Percentiles rank a stretch among this genome's conserved stretches.
Evolutionary conservation across 1,140 invertebrate species (phyloP).

Genomic region (Hylaeus anthracinus): DNA sequence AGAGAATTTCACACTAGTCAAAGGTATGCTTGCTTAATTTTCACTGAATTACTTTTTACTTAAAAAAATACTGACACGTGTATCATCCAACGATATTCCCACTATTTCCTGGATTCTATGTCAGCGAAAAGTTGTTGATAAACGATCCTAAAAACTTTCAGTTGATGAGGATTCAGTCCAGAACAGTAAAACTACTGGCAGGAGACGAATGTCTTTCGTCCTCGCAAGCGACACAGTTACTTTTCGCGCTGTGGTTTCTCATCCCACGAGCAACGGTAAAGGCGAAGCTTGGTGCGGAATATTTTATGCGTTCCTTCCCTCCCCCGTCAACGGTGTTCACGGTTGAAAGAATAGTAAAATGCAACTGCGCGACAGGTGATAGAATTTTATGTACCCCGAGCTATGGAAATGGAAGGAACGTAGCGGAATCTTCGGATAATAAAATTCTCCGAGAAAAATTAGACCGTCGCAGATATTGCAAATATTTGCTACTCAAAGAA

Average conservation of each 20-base stretch:
- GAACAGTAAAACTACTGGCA: background rate
- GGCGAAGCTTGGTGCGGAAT: slow-evolving; percentile 18
- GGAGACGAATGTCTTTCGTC: background rate
- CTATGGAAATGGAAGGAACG: background rate
- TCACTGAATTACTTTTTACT: no score
- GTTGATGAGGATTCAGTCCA: background rate
- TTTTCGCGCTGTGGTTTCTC: background rate
- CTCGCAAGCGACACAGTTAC: background rate
- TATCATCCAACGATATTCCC: no score
- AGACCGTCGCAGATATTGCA: background rate
- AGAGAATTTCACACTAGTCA: no score
- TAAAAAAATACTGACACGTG: no score
- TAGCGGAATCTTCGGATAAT: slow-evolving; percentile 1
- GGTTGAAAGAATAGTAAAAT: slow-evolving; percentile 36
- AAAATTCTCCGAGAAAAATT: background rate
- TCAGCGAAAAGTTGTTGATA: background rate
- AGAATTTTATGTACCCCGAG: slow-evolving; percentile 15
- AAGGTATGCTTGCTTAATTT: no score
- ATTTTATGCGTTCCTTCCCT: slow-evolving; percentile 11
- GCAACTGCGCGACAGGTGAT: slow-evolving; percentile 1
- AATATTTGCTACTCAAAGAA: background rate
- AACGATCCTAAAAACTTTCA: background rate
- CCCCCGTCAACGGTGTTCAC: background rate
- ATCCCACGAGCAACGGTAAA: background rate
- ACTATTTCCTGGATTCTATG: background rate